Conservation (phyloP, 2,113 vertebrate genomes). For the Austrofundulus limnaeus region DNA sequence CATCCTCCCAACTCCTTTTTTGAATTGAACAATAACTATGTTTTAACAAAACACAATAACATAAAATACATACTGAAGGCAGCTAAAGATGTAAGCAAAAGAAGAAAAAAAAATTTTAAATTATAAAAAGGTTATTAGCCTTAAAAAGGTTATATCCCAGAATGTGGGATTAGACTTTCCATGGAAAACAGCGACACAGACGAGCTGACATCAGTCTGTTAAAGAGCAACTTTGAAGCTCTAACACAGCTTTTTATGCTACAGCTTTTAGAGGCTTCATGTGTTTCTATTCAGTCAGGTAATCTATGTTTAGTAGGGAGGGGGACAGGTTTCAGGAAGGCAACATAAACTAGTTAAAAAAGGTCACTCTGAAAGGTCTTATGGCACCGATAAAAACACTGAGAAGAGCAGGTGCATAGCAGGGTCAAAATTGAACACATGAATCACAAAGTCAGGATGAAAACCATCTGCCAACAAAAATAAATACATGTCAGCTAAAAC, state of each 20-base stretch:
- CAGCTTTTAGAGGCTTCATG: conserved; percentile 31
- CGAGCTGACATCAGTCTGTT: conserved; percentile 13
- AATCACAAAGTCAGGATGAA: conserved; percentile 8
- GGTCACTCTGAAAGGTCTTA: conserved; percentile 60
- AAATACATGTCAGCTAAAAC: conserved; percentile 9
- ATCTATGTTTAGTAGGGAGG: conserved; percentile 7
- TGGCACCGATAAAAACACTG: conserved; percentile 70
- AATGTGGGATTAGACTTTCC: conserved; percentile 3
- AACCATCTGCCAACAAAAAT: conserved; percentile 22
- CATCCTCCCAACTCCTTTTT: conserved; percentile 36
- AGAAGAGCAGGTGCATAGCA: conserved; percentile 37
- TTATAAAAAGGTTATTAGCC: too few relatives aligned
- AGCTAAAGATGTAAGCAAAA: conserved; percentile 67
- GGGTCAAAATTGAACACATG: conserved; percentile 20
- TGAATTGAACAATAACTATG: conserved; percentile 64
- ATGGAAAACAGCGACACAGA: conserved; percentile 32
- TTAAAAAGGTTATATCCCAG: conserved; percentile 1
- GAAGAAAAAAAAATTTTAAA: conserved; percentile 33
- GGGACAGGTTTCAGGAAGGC: conserved; percentile 45
- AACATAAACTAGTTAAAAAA: conserved; percentile 46
- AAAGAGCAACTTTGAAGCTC: conserved; percentile 26
- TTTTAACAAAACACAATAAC: conserved; percentile 53
- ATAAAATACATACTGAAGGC: conserved; percentile 67
- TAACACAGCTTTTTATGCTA: conserved; percentile 24
- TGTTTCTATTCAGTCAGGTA: conserved; percentile 40